Base-by-base conservation (phyloP, 1,140 invertebrate genomes). In the Linepithema humile region DNA sequence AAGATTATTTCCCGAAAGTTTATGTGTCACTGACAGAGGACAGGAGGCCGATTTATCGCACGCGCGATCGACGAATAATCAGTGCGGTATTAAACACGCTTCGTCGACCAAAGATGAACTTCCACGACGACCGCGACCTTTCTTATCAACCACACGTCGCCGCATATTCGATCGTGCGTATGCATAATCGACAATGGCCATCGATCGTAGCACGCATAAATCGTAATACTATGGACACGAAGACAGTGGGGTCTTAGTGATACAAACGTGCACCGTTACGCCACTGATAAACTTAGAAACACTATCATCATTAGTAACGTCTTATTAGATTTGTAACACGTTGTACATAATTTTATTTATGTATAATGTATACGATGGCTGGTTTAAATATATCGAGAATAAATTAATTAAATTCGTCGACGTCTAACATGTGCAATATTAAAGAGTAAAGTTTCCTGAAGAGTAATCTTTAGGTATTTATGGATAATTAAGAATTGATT, bases 91-190 rank as follows among this genome's bases (percentile, higher is more conserved):
- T 69, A 70, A 80, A 80, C 15, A 10, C 40, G 29, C n/a, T 87
- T 86, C 40, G 67, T 17, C 45, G 38, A 3, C 10, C 69, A 43
- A 78, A 59, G 88, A 74, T 90, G 82, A 90, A 90, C 89, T 78
- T 84, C 35, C n/a, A 77, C 59, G 17, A 20, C 26, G 78, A n/a
- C 83, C 82, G 29, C 88, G 88, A 90, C 89, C 88, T 89, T 73
- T 86, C 86, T 75, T 90, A 90, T 90, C 89, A 29, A 55, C 20
- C 17, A 67, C 70, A 74, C 74, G 23, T 48, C 65, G 50, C 26
- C 40, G 78, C 43, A 82, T 73, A 86, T 82, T 86, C 55, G 65
- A 43, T 43, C 29, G 10, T 17, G 7, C n/a, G 53, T 77, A 86
- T 88, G 55, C 82, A 89, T 89, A 89, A 89, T 89, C 48, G 43